Evolutionary conservation across 2,797 vertebrate genomes (phyloP).

Genomic region (Scleropages formosus): DNA sequence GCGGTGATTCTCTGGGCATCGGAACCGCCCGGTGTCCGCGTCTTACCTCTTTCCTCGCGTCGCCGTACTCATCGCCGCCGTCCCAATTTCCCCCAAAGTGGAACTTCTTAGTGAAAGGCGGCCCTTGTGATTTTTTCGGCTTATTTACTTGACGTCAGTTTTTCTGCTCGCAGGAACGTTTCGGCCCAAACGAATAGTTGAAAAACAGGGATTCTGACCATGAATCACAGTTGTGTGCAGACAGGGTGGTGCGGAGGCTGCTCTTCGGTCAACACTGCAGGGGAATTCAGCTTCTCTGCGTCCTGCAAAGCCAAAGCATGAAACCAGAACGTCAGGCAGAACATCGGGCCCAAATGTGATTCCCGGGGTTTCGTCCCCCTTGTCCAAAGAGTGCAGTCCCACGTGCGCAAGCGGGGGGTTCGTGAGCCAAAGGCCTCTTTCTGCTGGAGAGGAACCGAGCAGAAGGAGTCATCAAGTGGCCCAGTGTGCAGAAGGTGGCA

Average conservation of each 20-base stretch:
- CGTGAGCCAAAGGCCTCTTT: neutral
- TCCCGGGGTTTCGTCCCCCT: constrained; percentile 6
- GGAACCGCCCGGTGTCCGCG: too few species aligned
- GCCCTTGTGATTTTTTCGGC: neutral
- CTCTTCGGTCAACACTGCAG: neutral
- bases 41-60: neutral
- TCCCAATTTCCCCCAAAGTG: constrained; percentile 3
- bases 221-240: neutral
- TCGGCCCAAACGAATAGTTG: constrained; percentile 6
- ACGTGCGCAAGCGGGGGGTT: neutral
- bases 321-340: neutral
- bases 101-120: neutral
- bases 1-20: neutral
- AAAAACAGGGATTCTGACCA: neutral
- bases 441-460: constrained; percentile 1
- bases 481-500: neutral
- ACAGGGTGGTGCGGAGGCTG: neutral
- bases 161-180: neutral
- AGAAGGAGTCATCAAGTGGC: neutral
- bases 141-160: constrained; percentile 4
- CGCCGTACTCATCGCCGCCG: neutral
- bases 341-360: neutral
- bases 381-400: neutral
- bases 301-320: constrained; percentile 5
- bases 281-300: neutral